phyloP scores from a whole-genome alignment of 1,140 invertebrate genomes.

The Temnothorax curvispinosus region DNA sequence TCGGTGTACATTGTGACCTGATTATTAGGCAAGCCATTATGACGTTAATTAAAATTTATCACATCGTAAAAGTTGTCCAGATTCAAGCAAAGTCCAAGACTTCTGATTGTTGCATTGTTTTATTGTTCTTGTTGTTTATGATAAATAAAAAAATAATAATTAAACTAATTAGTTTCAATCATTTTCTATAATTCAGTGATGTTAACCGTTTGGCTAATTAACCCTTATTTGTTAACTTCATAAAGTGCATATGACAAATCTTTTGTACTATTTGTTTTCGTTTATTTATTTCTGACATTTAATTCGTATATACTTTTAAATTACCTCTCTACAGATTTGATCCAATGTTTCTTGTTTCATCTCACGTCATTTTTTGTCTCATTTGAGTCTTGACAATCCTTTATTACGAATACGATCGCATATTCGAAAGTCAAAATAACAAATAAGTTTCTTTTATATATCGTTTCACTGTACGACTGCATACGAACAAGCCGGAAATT shows the following conservation, averaged over 20 bases:
- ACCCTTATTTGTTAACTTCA: not conserved
- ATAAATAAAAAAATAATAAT: not conserved
- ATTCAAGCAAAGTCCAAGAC: not conserved
- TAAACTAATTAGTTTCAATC: not conserved
- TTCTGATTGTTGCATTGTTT: not conserved
- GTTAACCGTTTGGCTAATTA: not conserved
- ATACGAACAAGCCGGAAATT: not conserved
- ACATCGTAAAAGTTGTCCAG: not conserved
- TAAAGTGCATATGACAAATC: not conserved
- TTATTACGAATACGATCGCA: not conserved
- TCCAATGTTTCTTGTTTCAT: not conserved
- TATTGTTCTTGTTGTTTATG: not conserved
- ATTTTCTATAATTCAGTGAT: not conserved
- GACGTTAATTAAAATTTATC: slow-evolving; percentile 56
- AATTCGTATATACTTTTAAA: not conserved
- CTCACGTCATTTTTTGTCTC: not conserved
- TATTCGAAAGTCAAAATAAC: not conserved
- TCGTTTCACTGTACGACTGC: not conserved
- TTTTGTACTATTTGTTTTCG: not conserved
- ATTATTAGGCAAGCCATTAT: slow-evolving; percentile 16
- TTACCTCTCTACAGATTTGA: not conserved
- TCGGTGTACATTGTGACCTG: slow-evolving; percentile 18
- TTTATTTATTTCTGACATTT: not conserved
- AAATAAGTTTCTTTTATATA: not conserved
- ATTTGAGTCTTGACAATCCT: not conserved